Percentiles rank a stretch among this genome's conserved stretches.
These are phyloP conservation scores for Phocoena sinus DNA, from an alignment of 2,113 vertebrate species.

Conservation along the genomic window DNA sequence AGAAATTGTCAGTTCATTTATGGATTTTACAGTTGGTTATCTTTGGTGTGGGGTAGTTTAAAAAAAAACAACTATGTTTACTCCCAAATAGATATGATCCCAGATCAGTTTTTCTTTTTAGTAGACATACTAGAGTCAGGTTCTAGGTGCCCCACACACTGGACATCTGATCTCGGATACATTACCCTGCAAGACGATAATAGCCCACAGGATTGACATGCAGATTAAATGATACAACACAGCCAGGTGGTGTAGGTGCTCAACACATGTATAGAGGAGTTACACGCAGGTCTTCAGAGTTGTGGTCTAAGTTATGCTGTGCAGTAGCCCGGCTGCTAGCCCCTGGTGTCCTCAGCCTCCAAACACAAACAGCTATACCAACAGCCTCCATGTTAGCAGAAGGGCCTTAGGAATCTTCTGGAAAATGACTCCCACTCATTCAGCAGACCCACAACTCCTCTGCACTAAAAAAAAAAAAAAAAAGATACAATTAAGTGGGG, in stretches of 20 bases:
- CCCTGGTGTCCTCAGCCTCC: background rate
- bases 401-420: background rate
- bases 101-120: background rate
- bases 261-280: background rate
- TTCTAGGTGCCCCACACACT: background rate
- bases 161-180: background rate
- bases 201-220: background rate
- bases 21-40: background rate
- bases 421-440: background rate
- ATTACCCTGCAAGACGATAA: background rate
- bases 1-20: slow-evolving; percentile 18
- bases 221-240: background rate
- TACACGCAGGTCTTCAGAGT: background rate
- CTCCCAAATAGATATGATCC: background rate
- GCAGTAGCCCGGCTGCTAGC: background rate
- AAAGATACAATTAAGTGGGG: background rate
- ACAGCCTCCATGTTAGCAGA: background rate
- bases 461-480: background rate
- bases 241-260: background rate
- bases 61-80: background rate
- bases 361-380: background rate
- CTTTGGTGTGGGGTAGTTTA: background rate
- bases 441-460: background rate
- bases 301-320: background rate
- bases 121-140: background rate